A percentile compares a stretch with the other conserved stretches of the same genome.
Evolutionary conservation across 2,888 invertebrate species (phyloP).

Genomic region (Busseola fusca): DNA sequence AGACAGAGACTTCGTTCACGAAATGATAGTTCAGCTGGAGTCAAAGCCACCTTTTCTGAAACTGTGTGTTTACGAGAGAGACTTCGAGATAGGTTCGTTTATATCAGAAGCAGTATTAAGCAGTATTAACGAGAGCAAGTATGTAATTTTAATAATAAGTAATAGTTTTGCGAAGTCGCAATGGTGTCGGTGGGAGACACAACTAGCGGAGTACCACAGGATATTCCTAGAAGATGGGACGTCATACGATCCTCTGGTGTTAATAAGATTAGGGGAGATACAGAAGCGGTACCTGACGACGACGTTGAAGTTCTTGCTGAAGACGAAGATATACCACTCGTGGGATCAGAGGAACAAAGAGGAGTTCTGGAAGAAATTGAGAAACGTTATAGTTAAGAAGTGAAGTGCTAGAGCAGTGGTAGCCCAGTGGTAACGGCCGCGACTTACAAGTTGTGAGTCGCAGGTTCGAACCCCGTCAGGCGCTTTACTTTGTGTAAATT

Average conservation of each 20-base stretch:
- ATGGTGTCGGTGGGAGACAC: constrained; percentile 93
- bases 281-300: constrained; percentile 88
- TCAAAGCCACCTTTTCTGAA: constrained; percentile 89
- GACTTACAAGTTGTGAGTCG: too few relatives aligned
- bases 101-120: constrained; percentile 91
- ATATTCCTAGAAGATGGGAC: constrained; percentile 89
- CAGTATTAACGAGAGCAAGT: constrained; percentile 90
- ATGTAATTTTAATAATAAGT: constrained; percentile 91
- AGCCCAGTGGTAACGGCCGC: too few relatives aligned
- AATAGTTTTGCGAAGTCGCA: constrained; percentile 91
- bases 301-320: constrained; percentile 90
- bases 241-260: constrained; percentile 89
- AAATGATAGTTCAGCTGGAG: constrained; percentile 90
- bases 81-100: constrained; percentile 90
- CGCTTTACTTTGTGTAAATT: too few relatives aligned
- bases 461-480: too few relatives aligned
- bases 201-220: constrained; percentile 91
- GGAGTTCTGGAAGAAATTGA: constrained; percentile 83
- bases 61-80: constrained; percentile 92
- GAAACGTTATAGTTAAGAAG: constrained; percentile 73
- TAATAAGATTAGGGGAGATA: constrained; percentile 90
- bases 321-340: constrained; percentile 90
- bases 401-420: too few relatives aligned
- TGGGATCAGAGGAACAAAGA: constrained; percentile 88
- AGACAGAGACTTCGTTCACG: constrained; percentile 90